Evolutionary conservation across 2,888 invertebrate species (phyloP).

Genomic region (Acleris cristana): DNA sequence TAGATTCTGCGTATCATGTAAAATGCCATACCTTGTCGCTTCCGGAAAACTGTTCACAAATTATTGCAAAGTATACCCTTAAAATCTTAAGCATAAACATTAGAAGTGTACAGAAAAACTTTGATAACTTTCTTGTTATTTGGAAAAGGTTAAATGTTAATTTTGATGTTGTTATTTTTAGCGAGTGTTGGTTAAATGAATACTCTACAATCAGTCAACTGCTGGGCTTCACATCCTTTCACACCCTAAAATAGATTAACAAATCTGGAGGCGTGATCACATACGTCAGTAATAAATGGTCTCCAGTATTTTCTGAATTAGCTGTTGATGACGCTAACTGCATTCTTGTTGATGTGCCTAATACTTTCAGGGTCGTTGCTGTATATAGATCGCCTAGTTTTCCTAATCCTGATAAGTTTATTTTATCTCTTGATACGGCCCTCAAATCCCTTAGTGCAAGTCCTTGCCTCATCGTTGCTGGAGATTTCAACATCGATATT

Average conservation of each 20-base stretch:
- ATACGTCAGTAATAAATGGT: constrained; percentile 23
- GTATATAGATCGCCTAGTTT: constrained; percentile 25
- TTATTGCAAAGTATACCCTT: constrained; percentile 1
- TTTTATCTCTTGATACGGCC: neutral
- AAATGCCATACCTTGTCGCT: constrained; percentile 4
- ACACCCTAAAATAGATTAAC: constrained; percentile 18
- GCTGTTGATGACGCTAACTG: constrained; percentile 16
- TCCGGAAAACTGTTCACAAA: neutral
- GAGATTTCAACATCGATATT: constrained; percentile 30
- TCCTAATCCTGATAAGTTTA: constrained; percentile 6
- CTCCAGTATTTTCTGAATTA: constrained; percentile 16
- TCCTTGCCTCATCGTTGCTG: constrained; percentile 10
- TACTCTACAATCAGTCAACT: constrained; percentile 9
- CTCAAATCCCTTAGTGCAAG: neutral
- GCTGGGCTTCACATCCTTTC: constrained; percentile 1
- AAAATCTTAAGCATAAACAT: constrained; percentile 20
- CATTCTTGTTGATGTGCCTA: constrained; percentile 15
- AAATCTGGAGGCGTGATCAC: constrained; percentile 30
- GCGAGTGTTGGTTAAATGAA: constrained; percentile 29
- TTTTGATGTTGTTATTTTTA: constrained; percentile 22
- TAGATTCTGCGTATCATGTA: neutral
- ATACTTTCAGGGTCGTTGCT: neutral
- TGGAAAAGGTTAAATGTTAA: constrained; percentile 5
- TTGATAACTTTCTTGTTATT: constrained; percentile 6
- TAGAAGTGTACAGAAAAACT: constrained; percentile 18